Conservation (phyloP, 2,113 vertebrate species). For the Alosa alosa region DNA sequence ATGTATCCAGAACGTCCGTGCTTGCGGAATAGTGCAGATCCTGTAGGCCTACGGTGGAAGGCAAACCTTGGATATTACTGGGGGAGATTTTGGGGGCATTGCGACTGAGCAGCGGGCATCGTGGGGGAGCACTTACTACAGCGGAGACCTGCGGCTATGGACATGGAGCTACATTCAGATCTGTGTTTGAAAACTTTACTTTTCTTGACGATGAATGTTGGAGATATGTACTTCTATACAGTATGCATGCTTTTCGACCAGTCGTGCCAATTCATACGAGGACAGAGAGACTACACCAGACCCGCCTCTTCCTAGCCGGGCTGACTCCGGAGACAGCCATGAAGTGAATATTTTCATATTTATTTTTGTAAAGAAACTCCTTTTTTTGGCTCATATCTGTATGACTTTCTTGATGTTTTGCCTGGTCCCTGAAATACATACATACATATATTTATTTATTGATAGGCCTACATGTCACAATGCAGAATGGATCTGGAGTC, state of each 20-base stretch:
- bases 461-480: constrained; percentile 78
- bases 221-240: constrained; percentile 65
- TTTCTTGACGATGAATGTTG: constrained; percentile 90
- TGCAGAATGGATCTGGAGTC: constrained; percentile 89
- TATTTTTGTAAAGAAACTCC: constrained; percentile 65
- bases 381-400: constrained; percentile 67
- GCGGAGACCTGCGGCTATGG: constrained; percentile 66
- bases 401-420: constrained; percentile 50
- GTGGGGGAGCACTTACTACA: constrained; percentile 82
- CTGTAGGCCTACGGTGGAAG: background rate
- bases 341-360: constrained; percentile 49
- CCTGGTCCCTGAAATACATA: constrained; percentile 66
- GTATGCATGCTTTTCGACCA: constrained; percentile 78
- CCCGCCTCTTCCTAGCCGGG: constrained; percentile 54
- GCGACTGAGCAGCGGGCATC: constrained; percentile 29
- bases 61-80: constrained; percentile 37
- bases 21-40: constrained; percentile 4
- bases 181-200: constrained; percentile 70
- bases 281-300: constrained; percentile 53
- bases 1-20: constrained; percentile 10
- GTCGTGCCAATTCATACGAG: constrained; percentile 58
- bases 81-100: constrained; percentile 35
- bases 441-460: constrained; percentile 98
- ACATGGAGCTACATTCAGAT: constrained; percentile 81
- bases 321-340: constrained; percentile 42